These are phyloP conservation scores for Artemia sp. DNA, from an alignment of 2,888 invertebrate species.

Conservation along the genomic window DNA sequence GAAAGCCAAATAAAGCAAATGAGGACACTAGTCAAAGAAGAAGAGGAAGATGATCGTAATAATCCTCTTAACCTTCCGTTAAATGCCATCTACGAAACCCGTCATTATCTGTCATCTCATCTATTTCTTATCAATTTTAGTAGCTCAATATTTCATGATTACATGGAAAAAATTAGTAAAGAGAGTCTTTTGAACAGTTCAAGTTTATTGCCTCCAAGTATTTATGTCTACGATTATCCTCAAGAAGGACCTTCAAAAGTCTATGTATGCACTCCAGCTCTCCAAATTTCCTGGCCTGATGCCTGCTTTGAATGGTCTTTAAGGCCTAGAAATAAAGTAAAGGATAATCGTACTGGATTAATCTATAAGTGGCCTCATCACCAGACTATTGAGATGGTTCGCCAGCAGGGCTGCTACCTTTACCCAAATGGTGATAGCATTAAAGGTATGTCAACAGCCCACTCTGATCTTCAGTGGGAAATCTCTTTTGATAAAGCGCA, in stretches of 20 bases:
- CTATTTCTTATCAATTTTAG: constrained; percentile 52
- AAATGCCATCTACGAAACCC: constrained; percentile 35
- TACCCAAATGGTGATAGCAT: constrained; percentile 51
- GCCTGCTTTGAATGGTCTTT: constrained; percentile 50
- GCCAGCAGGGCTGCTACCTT: constrained; percentile 47
- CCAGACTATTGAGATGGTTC: constrained; percentile 46
- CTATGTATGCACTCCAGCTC: constrained; percentile 19
- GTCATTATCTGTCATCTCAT: constrained; percentile 44
- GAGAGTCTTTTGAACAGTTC: constrained; percentile 39
- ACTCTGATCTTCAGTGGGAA: constrained; percentile 56
- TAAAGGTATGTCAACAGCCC: constrained; percentile 43
- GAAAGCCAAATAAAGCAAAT: constrained; percentile 25
- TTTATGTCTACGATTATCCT: constrained; percentile 16
- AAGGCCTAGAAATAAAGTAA: constrained; percentile 41
- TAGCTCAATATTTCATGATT: constrained; percentile 37
- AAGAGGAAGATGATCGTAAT: constrained; percentile 21
- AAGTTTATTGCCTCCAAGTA: constrained; percentile 35
- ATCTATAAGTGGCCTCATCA: constrained; percentile 48
- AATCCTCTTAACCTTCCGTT: constrained; percentile 22
- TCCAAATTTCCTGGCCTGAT: constrained; percentile 46
- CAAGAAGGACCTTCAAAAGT: constrained; percentile 7
- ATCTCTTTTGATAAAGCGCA: constrained; percentile 59
- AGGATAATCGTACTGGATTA: constrained; percentile 42
- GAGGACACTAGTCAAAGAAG: constrained; percentile 23
- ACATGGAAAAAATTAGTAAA: constrained; percentile 40